phyloP scores from a whole-genome alignment of 2,113 vertebrate species.

The Mionectes macconnelli region DNA sequence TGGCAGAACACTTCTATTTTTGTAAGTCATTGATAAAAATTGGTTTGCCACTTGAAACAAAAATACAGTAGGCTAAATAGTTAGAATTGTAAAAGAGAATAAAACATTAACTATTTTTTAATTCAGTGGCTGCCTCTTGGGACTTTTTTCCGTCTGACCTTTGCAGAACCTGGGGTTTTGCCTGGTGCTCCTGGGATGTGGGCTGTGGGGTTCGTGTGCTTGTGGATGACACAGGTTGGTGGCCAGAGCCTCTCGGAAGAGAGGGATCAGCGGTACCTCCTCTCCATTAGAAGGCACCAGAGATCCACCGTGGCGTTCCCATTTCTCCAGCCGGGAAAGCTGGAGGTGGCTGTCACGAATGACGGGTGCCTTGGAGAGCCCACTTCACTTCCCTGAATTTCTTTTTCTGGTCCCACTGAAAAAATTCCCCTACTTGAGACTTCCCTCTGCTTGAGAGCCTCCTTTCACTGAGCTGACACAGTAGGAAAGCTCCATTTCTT shows the following conservation, averaged over 20 bases:
- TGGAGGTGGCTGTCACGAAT: rapidly evolving
- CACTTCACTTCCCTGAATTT: neutral
- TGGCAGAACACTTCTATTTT: neutral
- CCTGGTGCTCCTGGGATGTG: rapidly evolving
- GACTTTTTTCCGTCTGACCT: neutral
- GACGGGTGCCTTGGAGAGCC: too few species aligned
- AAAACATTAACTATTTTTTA: neutral
- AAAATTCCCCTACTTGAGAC: neutral
- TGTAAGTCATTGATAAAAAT: neutral
- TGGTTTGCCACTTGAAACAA: neutral
- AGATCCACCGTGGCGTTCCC: neutral
- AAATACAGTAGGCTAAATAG: neutral
- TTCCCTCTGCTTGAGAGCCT: neutral
- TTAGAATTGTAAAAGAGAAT: neutral
- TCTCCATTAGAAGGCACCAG: slow-evolving; percentile 33
- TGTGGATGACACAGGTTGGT: rapidly evolving
- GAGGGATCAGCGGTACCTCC: neutral
- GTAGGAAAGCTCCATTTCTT: neutral
- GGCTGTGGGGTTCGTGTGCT: neutral
- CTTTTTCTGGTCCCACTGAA: neutral
- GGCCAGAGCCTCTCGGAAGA: neutral
- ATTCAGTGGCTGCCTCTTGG: neutral
- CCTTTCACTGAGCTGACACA: neutral
- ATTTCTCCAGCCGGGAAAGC: neutral
- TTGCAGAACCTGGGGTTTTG: neutral